Percentiles rank a stretch among this genome's conserved stretches.
These are phyloP conservation scores for Nibea coibor DNA, from an alignment of 2,113 vertebrate genomes.

Conservation along the genomic window DNA sequence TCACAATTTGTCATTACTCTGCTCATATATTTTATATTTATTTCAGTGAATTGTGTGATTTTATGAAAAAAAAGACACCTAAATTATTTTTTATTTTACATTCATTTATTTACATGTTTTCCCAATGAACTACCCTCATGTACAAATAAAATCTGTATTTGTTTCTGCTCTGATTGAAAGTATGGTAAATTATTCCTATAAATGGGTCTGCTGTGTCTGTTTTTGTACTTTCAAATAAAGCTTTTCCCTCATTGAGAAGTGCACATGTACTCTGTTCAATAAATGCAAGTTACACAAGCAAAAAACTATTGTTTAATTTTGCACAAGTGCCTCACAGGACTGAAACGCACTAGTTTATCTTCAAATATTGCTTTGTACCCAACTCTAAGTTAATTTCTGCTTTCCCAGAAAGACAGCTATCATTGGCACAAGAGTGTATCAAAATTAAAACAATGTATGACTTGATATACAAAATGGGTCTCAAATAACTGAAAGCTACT, in stretches of 20 bases:
- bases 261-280: conserved; percentile 1
- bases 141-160: conserved; percentile 79
- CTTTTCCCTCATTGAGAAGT: conserved; percentile 75
- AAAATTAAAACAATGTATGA: conserved; percentile 25
- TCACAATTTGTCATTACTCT: conserved; percentile 74
- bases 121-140: conserved; percentile 86
- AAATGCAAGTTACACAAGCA: conserved; percentile 9
- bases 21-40: conserved; percentile 89
- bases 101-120: conserved; percentile 84
- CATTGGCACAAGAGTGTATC: conserved; percentile 72
- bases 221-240: conserved; percentile 96
- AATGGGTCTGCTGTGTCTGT: conserved; percentile 87
- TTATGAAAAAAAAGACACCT: conserved; percentile 86
- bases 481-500: neutral
- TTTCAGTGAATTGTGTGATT: conserved; percentile 87
- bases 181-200: conserved; percentile 92
- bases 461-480: conserved; percentile 16
- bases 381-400: conserved; percentile 31
- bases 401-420: conserved; percentile 53
- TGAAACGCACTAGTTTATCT: conserved; percentile 14
- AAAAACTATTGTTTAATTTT: conserved; percentile 52
- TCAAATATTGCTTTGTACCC: conserved; percentile 18
- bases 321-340: conserved; percentile 2
- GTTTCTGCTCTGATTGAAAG: conserved; percentile 77
- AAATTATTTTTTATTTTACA: conserved; percentile 93